These are phyloP conservation scores for Chiloscyllium plagiosum DNA, from an alignment of 2,113 vertebrate species.

Conservation along the genomic window DNA sequence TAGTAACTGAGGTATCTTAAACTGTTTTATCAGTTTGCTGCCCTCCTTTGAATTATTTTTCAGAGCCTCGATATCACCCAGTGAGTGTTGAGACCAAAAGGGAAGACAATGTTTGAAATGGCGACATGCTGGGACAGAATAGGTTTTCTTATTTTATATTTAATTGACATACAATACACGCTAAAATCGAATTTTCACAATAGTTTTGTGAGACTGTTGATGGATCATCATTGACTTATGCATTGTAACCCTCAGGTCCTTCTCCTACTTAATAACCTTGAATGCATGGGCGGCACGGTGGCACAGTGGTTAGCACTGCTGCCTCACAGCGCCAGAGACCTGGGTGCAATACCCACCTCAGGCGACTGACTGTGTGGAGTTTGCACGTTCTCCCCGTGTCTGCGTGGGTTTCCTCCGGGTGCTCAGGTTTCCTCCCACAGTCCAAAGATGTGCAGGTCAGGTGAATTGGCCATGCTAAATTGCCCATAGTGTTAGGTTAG, in stretches of 20 bases:
- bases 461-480: too few species aligned
- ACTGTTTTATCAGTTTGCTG: background rate
- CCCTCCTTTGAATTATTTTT: background rate
- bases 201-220: background rate
- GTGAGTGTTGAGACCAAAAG: background rate
- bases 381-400: too few species aligned
- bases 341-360: too few species aligned
- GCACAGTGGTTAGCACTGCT: too few species aligned
- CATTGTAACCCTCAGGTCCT: background rate
- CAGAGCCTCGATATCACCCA: background rate
- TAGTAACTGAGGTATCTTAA: background rate
- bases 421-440: too few species aligned
- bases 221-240: background rate
- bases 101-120: background rate
- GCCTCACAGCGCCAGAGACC: too few species aligned
- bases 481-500: too few species aligned
- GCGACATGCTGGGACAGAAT: background rate
- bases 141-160: background rate
- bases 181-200: background rate
- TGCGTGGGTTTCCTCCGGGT: too few species aligned
- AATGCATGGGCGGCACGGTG: too few species aligned
- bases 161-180: background rate
- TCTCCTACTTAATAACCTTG: background rate
- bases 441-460: too few species aligned
- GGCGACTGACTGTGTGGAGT: too few species aligned